phyloP scores from a whole-genome alignment of 2,113 vertebrate genomes.

The Cyprinodon brontotheroides region DNA sequence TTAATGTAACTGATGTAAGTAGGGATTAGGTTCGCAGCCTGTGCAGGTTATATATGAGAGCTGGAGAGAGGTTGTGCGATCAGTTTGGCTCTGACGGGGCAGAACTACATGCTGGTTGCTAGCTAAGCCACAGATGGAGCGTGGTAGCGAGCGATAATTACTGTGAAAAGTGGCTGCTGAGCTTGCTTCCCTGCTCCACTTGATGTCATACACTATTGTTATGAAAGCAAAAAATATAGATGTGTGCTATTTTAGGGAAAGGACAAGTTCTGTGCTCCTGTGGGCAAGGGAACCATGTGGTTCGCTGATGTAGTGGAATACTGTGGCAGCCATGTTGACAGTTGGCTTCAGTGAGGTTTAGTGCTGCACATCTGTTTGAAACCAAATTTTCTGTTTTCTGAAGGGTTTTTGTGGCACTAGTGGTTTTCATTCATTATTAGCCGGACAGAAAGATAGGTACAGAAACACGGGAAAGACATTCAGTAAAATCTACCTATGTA shows the following conservation, averaged over 20 bases:
- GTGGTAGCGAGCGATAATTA: constrained; percentile 75
- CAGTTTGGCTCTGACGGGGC: constrained; percentile 22
- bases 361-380: background rate
- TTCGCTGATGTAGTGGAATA: constrained; percentile 35
- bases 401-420: too few species aligned
- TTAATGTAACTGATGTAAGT: constrained; percentile 48
- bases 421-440: too few species aligned
- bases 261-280: constrained; percentile 15
- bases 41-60: constrained; percentile 49
- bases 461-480: too few species aligned
- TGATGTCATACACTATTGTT: constrained; percentile 67
- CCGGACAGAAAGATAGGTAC: too few species aligned
- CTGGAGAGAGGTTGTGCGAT: constrained; percentile 49
- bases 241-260: constrained; percentile 52
- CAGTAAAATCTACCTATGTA: too few species aligned
- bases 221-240: constrained; percentile 44
- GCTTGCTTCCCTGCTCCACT: constrained; percentile 63
- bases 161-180: constrained; percentile 77
- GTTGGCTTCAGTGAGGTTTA: background rate
- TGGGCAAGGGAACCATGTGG: constrained; percentile 34
- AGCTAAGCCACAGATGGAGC: constrained; percentile 49
- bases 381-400: background rate
- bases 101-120: constrained; percentile 59
- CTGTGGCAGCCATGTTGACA: constrained; percentile 3
- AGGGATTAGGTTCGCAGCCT: constrained; percentile 30